Conservation (phyloP, 1,140 invertebrate species). For the Zaprionus africanus region DNA sequence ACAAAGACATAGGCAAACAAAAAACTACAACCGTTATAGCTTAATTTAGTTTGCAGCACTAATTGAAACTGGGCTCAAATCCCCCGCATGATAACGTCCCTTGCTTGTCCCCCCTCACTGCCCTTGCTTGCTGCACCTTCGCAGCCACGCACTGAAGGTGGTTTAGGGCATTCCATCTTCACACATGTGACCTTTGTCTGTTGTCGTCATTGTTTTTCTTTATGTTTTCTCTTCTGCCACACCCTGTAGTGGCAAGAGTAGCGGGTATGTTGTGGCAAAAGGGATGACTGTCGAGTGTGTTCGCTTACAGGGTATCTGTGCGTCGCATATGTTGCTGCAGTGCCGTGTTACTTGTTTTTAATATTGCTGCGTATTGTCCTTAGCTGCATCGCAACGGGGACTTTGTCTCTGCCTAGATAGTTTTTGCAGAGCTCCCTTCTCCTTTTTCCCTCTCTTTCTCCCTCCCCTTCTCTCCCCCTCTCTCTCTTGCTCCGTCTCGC, state of each 20-base stretch:
- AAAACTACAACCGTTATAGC: conserved; percentile 54
- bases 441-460: conserved; percentile 6
- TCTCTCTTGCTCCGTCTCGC: conserved; percentile 12
- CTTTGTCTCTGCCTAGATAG: conserved; percentile 12
- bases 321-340: neutral
- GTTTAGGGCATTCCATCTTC: conserved; percentile 58
- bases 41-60: conserved; percentile 78
- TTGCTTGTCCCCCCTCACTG: neutral
- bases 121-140: neutral
- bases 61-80: conserved; percentile 67
- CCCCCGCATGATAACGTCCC: conserved; percentile 11
- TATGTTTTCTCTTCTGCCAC: conserved; percentile 3
- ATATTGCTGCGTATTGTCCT: conserved; percentile 45
- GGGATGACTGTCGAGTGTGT: neutral
- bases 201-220: conserved; percentile 27
- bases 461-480: conserved; percentile 1
- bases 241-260: neutral
- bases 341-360: conserved; percentile 15
- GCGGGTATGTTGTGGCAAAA: neutral
- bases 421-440: conserved; percentile 30
- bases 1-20: neutral
- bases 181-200: conserved; percentile 67
- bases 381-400: conserved; percentile 31
- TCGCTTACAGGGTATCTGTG: conserved; percentile 4
- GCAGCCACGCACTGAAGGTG: neutral